phyloP scores from a whole-genome alignment of 2,797 vertebrate genomes.

The Phrynocephalus forsythii region DNA sequence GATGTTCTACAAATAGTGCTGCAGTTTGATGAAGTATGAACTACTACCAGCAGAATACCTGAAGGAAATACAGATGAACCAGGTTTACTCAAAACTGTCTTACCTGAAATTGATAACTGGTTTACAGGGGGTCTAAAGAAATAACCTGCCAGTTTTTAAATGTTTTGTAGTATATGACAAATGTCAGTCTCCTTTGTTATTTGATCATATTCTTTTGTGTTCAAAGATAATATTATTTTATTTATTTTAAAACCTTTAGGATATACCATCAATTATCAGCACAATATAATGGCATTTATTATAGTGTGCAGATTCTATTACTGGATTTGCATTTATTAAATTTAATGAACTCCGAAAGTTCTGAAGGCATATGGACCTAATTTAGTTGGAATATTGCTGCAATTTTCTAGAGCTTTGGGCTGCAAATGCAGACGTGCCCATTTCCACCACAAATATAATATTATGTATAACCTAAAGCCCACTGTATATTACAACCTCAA shows the following conservation, averaged over 20 bases:
- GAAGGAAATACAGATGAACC: too few species aligned
- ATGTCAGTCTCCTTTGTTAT: not conserved
- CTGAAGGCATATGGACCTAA: not conserved
- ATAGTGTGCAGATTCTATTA: not conserved
- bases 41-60: not conserved
- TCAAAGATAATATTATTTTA: constrained; percentile 12
- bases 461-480: not conserved
- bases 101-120: not conserved
- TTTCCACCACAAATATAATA: not conserved
- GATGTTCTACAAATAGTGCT: not conserved
- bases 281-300: not conserved
- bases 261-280: constrained; percentile 33
- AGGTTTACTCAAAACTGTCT: not conserved
- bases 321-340: constrained; percentile 10
- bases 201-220: constrained; percentile 8
- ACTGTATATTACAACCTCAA: not conserved
- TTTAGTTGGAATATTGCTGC: not conserved
- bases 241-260: not conserved
- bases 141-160: not conserved
- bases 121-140: constrained; percentile 22
- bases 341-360: constrained; percentile 2
- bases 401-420: not conserved
- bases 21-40: not conserved
- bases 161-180: constrained; percentile 22
- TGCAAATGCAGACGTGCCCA: not conserved